Evolutionary conservation across 2,888 invertebrate species (phyloP), one percentile per base, ranked within the genome.

Genomic region (Eurytoma adleriae): DNA sequence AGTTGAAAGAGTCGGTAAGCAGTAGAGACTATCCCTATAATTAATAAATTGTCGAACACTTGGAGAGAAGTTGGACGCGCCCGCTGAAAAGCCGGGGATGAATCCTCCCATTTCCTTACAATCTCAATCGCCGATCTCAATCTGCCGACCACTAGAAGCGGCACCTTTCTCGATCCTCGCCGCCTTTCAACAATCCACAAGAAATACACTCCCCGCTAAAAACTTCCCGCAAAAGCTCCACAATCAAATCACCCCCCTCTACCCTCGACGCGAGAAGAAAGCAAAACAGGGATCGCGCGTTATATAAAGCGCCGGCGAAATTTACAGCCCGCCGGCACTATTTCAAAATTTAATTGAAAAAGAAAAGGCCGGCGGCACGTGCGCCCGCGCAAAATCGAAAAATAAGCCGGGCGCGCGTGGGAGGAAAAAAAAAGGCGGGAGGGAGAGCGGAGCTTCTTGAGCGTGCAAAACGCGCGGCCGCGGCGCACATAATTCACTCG

Each of bases 291-390:
- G 7, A 40, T 7, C 7, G 5, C 40, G 40, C 30, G 30, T 7
- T 4, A 40, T 40, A 40, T 7, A 16, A 27, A 68, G 24, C 7
- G 14, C 2, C n/a, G 10, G 66, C 13, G 52, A 16, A 69, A 56
- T 67, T 67, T 50, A 48, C 27, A 56, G 2, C 4, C 16, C 20
- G 40, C 48, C 57, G n/a, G 30, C 40, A 59, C 27, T 72, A 72
- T 73, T 54, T 73, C 73, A 73, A 73, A 73, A 73, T 73, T 73
- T 73, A 73, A 73, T 73, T 73, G 73, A 73, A 73, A 73, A 73
- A 27, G 56, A 20, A 69, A 69, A n/a, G 66, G 48, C n/a, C n/a
- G n/a, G 48, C 18, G 7, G 54, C 24, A 14, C 61, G 54, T 18
- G 54, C 14, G 14, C 30, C 30, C 10, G 62, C 59, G 62, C 30